These are phyloP conservation scores for Turnix velox DNA, from an alignment of 2,113 vertebrate genomes.

Conservation along the genomic window DNA sequence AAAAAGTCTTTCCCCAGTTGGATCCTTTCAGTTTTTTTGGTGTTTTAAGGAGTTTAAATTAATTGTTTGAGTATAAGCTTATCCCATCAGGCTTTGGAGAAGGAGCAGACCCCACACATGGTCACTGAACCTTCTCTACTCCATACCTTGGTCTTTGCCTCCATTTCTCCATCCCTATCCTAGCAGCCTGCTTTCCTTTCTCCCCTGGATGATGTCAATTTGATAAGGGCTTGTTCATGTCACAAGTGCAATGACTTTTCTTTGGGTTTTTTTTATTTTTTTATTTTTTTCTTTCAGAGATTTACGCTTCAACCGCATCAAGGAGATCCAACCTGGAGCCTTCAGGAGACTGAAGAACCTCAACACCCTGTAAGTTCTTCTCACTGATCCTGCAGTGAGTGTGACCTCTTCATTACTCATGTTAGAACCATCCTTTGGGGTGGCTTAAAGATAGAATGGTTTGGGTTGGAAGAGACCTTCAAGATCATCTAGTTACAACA, in stretches of 20 bases:
- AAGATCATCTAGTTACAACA: no score
- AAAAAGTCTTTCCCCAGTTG: no score
- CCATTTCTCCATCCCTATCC: background rate
- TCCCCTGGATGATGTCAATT: background rate
- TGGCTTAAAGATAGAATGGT: background rate
- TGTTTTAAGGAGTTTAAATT: background rate
- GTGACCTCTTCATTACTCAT: background rate
- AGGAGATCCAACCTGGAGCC: slow-evolving; percentile 80
- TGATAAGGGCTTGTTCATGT: background rate
- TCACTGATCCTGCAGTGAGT: background rate
- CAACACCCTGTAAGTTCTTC: slow-evolving; percentile 84
- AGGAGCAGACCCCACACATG: background rate
- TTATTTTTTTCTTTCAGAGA: slow-evolving; percentile 74
- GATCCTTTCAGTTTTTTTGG: background rate
- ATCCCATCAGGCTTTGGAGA: background rate
- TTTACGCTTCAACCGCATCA: slow-evolving; percentile 90
- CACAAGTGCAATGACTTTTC: background rate
- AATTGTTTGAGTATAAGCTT: background rate
- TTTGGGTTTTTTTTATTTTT: no score
- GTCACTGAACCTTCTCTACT: background rate
- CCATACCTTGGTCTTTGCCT: background rate
- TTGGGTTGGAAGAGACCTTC: no score
- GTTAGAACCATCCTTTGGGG: background rate
- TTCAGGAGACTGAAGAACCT: slow-evolving; percentile 85
- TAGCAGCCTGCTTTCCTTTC: background rate